Evolutionary conservation across 2,888 invertebrate species (phyloP).

Genomic region (Athalia cordata): DNA sequence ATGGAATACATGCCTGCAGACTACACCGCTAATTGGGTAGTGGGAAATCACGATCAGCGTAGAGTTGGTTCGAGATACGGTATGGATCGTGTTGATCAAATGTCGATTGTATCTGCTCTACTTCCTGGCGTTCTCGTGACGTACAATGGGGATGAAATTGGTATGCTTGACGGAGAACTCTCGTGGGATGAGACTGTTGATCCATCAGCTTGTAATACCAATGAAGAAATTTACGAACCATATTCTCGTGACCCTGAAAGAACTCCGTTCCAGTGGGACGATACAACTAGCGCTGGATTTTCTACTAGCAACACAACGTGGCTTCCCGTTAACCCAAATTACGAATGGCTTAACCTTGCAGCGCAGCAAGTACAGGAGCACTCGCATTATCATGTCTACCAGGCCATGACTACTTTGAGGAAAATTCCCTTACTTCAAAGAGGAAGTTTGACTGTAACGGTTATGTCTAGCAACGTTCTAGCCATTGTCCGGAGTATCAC

Average conservation of each 20-base stretch:
- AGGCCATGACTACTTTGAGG: slow-evolving; percentile 75
- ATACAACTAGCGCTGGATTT: slow-evolving; percentile 78
- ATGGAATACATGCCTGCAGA: slow-evolving; percentile 76
- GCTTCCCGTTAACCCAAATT: slow-evolving; percentile 82
- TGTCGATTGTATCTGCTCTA: slow-evolving; percentile 78
- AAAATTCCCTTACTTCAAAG: slow-evolving; percentile 72
- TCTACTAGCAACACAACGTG: slow-evolving; percentile 77
- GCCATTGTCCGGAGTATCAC: slow-evolving; percentile 57
- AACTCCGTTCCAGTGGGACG: slow-evolving; percentile 82
- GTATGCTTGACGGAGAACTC: slow-evolving; percentile 80
- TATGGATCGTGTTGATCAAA: slow-evolving; percentile 73
- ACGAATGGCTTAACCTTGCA: slow-evolving; percentile 76
- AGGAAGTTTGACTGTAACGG: slow-evolving; percentile 69
- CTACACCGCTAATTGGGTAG: slow-evolving; percentile 80
- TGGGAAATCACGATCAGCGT: slow-evolving; percentile 77
- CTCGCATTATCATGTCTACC: slow-evolving; percentile 79
- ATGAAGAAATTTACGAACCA: slow-evolving; percentile 76
- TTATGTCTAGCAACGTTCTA: slow-evolving; percentile 55
- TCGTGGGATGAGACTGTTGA: slow-evolving; percentile 80
- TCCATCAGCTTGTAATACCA: slow-evolving; percentile 80
- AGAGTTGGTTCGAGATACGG: slow-evolving; percentile 74
- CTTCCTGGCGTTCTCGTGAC: slow-evolving; percentile 80
- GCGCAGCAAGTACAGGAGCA: slow-evolving; percentile 74
- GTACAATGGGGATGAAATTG: slow-evolving; percentile 91
- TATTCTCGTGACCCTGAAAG: slow-evolving; percentile 79